phyloP scores from a whole-genome alignment of 2,888 invertebrate genomes.

The Alviniconcha strummeri region DNA sequence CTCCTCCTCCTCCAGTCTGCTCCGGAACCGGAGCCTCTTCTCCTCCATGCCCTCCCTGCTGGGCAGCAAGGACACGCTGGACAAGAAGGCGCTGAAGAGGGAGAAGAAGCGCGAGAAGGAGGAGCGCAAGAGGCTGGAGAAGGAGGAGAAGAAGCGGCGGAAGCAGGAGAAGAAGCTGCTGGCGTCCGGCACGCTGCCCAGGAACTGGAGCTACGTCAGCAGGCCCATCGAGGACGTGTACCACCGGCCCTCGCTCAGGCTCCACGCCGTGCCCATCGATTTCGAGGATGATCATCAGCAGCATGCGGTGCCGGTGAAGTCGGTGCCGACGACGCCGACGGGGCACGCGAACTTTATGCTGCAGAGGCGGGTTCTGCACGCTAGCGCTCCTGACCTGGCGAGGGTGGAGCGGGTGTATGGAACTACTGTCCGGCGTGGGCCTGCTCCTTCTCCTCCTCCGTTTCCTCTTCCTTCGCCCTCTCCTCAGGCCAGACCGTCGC shows the following conservation, averaged over 20 bases:
- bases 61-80: slow-evolving; percentile 50
- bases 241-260: slow-evolving; percentile 49
- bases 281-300: slow-evolving; percentile 55
- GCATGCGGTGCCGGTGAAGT: slow-evolving; percentile 30
- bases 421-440: slow-evolving; percentile 41
- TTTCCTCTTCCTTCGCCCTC: too few relatives aligned
- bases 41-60: slow-evolving; percentile 52
- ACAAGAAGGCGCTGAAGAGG: slow-evolving; percentile 60
- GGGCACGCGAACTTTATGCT: not conserved
- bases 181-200: slow-evolving; percentile 50
- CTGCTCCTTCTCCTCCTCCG: not conserved
- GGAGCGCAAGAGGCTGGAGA: slow-evolving; percentile 56
- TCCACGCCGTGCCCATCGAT: slow-evolving; percentile 60
- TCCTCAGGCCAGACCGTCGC: not conserved
- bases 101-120: slow-evolving; percentile 60
- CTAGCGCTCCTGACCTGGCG: slow-evolving; percentile 60
- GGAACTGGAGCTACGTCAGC: slow-evolving; percentile 55
- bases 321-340: slow-evolving; percentile 21
- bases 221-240: slow-evolving; percentile 56
- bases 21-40: slow-evolving; percentile 4
- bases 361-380: slow-evolving; percentile 29
- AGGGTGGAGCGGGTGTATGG: slow-evolving; percentile 63
- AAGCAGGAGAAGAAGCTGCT: slow-evolving; percentile 58
- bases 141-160: slow-evolving; percentile 59
- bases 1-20: not conserved